Conservation (phyloP, 1,140 invertebrate genomes). For the Coptotermes formosanus region DNA sequence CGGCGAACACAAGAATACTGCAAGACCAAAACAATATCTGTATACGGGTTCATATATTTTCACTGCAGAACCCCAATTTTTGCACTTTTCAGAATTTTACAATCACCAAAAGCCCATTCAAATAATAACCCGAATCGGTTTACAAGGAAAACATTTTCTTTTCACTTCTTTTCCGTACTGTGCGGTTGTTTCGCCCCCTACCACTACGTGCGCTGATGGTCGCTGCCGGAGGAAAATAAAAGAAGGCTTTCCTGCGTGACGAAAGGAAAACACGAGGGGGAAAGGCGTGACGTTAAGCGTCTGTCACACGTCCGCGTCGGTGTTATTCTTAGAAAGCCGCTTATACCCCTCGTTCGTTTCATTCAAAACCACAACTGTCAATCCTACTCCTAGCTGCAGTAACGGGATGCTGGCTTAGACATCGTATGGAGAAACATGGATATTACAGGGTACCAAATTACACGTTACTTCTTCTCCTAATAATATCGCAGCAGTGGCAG, state of each 20-base stretch:
- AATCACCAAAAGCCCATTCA: background rate
- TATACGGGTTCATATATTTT: too few species aligned
- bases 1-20: too few species aligned
- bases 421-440: too few species aligned
- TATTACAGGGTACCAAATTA: too few species aligned
- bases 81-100: too few species aligned
- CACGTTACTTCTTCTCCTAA: too few species aligned
- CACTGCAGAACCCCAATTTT: too few species aligned
- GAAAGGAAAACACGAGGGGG: background rate
- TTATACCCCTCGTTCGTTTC: background rate
- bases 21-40: too few species aligned
- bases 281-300: too few species aligned
- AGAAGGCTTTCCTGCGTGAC: background rate
- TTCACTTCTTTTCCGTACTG: background rate
- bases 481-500: too few species aligned
- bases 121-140: background rate
- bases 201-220: background rate
- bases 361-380: background rate
- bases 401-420: too few species aligned
- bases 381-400: background rate
- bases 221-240: background rate
- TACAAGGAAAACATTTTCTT: constrained; percentile 13
- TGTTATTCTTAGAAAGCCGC: background rate
- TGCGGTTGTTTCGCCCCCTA: background rate
- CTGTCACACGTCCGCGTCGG: background rate